These are phyloP conservation scores for Drosophila maculinotata DNA, from an alignment of 2,888 invertebrate species.

Conservation along the genomic window DNA sequence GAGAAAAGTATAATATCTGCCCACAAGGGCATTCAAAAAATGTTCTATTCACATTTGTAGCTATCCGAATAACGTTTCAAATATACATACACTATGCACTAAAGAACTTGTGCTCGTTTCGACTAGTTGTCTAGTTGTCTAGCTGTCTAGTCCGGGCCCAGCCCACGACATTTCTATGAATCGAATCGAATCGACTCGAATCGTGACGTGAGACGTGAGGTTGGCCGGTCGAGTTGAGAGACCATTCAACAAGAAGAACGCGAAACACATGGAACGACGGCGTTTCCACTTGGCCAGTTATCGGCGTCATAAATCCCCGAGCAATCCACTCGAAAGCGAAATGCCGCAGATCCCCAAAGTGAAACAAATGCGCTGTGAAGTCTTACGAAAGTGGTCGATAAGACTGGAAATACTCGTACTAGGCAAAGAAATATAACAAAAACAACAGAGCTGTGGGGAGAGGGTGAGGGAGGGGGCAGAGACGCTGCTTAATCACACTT, in stretches of 20 bases:
- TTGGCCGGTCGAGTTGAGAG: not conserved
- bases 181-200: slow-evolving; percentile 52
- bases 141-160: too few relatives aligned
- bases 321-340: slow-evolving; percentile 71
- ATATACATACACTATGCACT: not conserved
- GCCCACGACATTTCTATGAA: slow-evolving; percentile 61
- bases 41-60: slow-evolving; percentile 1
- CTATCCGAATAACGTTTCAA: not conserved
- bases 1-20: too few relatives aligned
- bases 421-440: slow-evolving; percentile 13
- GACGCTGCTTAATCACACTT: slow-evolving; percentile 66
- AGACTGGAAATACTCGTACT: slow-evolving; percentile 43
- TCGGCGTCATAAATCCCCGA: slow-evolving; percentile 74
- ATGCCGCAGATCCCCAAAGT: slow-evolving; percentile 48
- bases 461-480: not conserved
- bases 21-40: not conserved
- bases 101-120: slow-evolving; percentile 29
- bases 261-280: slow-evolving; percentile 16
- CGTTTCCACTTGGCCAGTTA: slow-evolving; percentile 74
- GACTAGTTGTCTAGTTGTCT: slow-evolving; percentile 31
- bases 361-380: slow-evolving; percentile 71
- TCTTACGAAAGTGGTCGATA: slow-evolving; percentile 56
- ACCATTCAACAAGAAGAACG: slow-evolving; percentile 34
- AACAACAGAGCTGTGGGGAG: too few relatives aligned
- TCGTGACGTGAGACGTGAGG: slow-evolving; percentile 61